These are phyloP conservation scores for Penaeus indicus DNA, from an alignment of 1,140 invertebrate species.

Conservation along the genomic window DNA sequence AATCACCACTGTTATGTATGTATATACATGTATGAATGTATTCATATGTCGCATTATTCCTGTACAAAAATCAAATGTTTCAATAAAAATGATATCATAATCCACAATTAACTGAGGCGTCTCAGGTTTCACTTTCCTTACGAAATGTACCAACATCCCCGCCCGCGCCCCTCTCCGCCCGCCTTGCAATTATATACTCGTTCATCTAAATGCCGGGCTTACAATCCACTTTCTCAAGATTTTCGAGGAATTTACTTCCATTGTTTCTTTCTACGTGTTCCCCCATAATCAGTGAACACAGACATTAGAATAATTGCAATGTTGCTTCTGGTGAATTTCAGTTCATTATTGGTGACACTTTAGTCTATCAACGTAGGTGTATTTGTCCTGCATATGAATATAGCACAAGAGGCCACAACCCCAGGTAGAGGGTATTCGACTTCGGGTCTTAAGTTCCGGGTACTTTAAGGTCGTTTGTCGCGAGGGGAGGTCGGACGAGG, in stretches of 20 bases:
- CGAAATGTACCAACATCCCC: constrained; percentile 10
- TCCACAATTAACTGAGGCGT: constrained; percentile 16
- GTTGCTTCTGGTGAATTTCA: constrained; percentile 61
- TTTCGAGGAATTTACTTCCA: constrained; percentile 37
- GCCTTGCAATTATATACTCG: constrained; percentile 53
- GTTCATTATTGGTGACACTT: constrained; percentile 64
- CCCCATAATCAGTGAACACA: constrained; percentile 55
- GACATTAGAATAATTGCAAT: constrained; percentile 63
- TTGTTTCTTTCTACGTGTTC: constrained; percentile 49
- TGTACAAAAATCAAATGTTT: neutral
- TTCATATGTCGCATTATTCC: neutral
- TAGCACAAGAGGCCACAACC: constrained; percentile 51
- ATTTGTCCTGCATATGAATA: constrained; percentile 64
- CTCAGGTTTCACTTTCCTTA: constrained; percentile 7
- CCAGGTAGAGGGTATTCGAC: neutral
- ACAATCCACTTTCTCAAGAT: constrained; percentile 51
- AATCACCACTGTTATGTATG: no score
- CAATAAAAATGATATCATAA: neutral
- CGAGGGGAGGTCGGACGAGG: neutral
- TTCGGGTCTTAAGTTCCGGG: neutral
- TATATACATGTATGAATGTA: neutral
- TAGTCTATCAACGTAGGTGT: constrained; percentile 62
- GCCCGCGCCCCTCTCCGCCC: constrained; percentile 27
- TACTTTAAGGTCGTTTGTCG: neutral
- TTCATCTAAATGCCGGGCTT: constrained; percentile 60